These are phyloP conservation scores for Sphaeridia pumilis DNA, from an alignment of 2,888 invertebrate species.

Conservation along the genomic window DNA sequence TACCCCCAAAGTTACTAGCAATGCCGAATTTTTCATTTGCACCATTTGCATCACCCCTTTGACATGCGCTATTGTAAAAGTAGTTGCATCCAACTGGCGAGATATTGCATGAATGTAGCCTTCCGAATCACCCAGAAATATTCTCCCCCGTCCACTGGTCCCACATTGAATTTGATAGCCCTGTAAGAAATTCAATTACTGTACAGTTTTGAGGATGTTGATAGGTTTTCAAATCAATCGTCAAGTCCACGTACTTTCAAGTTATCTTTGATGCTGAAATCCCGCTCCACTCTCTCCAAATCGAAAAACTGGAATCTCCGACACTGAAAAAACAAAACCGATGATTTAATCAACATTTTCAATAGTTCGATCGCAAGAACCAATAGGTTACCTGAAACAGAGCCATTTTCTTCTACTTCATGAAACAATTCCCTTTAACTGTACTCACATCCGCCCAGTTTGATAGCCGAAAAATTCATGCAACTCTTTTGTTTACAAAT, in stretches of 20 bases:
- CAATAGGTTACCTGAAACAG: too few species aligned
- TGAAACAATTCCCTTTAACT: too few species aligned
- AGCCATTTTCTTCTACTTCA: too few species aligned
- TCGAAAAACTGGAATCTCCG: conserved; percentile 89
- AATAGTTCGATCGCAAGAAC: too few species aligned
- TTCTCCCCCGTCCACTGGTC: conserved; percentile 69
- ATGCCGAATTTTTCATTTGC: conserved; percentile 66
- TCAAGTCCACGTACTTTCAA: conserved; percentile 72
- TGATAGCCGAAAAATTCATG: too few species aligned
- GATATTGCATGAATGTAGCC: conserved; percentile 72
- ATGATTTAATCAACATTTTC: conserved; percentile 4
- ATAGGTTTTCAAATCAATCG: too few species aligned
- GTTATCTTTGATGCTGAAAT: conserved; percentile 61
- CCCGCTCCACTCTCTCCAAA: conserved; percentile 58
- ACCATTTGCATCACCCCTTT: conserved; percentile 65
- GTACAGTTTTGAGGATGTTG: too few species aligned
- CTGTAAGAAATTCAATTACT: too few species aligned
- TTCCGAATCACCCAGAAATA: conserved; percentile 72
- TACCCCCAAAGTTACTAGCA: conserved; percentile 79
- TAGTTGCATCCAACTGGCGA: conserved; percentile 59
- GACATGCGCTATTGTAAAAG: conserved; percentile 45
- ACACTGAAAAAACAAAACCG: conserved; percentile 63
- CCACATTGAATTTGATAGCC: conserved; percentile 60
- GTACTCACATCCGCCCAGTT: too few species aligned
- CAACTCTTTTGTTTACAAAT: too few species aligned